A percentile compares a stretch with the other conserved stretches of the same genome.
These are phyloP conservation scores for Polypedilum vanderplanki DNA, from an alignment of 1,140 invertebrate genomes.

Conservation along the genomic window DNA sequence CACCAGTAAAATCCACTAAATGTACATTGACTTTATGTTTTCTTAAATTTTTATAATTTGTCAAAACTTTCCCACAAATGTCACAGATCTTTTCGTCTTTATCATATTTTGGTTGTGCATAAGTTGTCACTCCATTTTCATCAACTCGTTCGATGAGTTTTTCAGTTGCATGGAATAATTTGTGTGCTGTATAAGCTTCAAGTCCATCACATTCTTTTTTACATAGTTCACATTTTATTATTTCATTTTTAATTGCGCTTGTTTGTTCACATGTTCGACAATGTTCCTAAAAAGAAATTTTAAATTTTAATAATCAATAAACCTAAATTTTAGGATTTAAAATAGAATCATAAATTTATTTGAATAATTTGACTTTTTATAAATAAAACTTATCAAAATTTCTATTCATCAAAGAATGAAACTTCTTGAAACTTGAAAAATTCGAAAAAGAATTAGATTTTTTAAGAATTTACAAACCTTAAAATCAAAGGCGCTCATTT, in stretches of 20 bases:
- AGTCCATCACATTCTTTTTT: background rate
- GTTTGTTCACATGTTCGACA: background rate
- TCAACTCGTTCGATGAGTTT: background rate
- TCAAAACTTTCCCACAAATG: background rate
- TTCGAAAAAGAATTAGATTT: too few relatives aligned
- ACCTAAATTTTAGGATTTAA: too few relatives aligned
- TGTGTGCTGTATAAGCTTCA: background rate
- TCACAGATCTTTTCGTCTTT: background rate
- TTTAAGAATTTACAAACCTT: background rate
- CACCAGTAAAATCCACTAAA: background rate
- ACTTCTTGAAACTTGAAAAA: too few relatives aligned
- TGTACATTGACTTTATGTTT: background rate
- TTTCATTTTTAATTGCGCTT: background rate
- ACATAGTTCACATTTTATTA: background rate
- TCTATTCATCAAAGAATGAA: too few relatives aligned
- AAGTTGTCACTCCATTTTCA: background rate
- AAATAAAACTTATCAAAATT: too few relatives aligned
- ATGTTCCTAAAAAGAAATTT: too few relatives aligned
- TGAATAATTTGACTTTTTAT: too few relatives aligned
- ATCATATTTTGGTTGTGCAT: background rate
- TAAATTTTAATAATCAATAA: too few relatives aligned
- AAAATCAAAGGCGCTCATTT: background rate
- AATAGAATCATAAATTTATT: too few relatives aligned
- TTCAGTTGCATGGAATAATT: background rate
- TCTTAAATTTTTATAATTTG: background rate